Percentiles rank a stretch among this genome's conserved stretches.
phyloP scores from a whole-genome alignment of 2,888 invertebrate species.

The Netelia fuscicornis region DNA sequence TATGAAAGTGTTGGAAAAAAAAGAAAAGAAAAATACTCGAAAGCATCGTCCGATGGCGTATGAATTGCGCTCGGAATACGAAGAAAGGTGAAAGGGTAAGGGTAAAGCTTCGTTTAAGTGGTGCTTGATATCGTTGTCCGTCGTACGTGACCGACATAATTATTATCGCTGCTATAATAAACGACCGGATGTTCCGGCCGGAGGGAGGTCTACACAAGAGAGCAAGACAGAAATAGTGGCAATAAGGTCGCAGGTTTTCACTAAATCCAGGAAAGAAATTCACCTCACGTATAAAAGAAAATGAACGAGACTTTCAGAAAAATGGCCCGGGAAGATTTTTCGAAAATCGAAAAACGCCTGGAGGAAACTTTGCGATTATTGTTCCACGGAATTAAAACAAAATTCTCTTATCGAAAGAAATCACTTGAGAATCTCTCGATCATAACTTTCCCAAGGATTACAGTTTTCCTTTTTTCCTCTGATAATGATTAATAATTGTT shows the following conservation, averaged over 20 bases:
- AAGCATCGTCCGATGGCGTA: not conserved
- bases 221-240: not conserved
- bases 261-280: constrained; percentile 29
- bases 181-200: constrained; percentile 6
- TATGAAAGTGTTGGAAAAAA: constrained; percentile 3
- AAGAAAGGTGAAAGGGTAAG: not conserved
- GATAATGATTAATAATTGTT: not conserved
- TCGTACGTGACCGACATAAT: constrained; percentile 50
- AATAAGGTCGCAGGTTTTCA: constrained; percentile 48
- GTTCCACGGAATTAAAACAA: too few relatives aligned
- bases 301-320: not conserved
- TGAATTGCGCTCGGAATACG: not conserved
- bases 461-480: not conserved
- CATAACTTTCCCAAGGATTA: too few relatives aligned
- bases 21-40: not conserved
- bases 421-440: too few relatives aligned
- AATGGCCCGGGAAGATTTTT: not conserved
- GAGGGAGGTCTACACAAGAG: not conserved
- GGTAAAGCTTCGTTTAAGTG: constrained; percentile 47
- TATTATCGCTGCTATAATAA: constrained; percentile 41
- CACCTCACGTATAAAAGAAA: constrained; percentile 32
- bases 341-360: not conserved
- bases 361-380: too few relatives aligned
- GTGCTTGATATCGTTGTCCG: constrained; percentile 48
- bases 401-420: too few relatives aligned